Evolutionary conservation across 1,140 invertebrate genomes (phyloP), one percentile per base, ranked within the genome.

Genomic region (Oncopodura yosiiana): DNA sequence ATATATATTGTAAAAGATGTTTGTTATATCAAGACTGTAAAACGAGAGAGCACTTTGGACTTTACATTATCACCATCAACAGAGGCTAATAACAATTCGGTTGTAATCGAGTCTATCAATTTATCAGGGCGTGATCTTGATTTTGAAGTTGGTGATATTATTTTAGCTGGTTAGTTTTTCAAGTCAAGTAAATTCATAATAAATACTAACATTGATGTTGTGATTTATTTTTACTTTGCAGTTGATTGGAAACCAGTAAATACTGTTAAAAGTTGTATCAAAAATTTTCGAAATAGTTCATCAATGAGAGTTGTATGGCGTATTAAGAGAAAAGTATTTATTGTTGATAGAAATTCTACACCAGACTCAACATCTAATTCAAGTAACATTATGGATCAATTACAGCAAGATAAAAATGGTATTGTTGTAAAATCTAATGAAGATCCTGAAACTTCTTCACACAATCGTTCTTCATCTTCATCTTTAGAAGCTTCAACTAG

Each of bases 161-260:
- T n/a, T n/a, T n/a, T n/a, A n/a, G n/a, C n/a, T n/a, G n/a, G n/a
- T n/a, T n/a, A n/a, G 27, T 41, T 38, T 45, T 34, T 4, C 39
- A 19, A 19, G 3, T 19, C 55, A 30, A 18, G 16, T 43, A 39
- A 53, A 26, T 34, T n/a, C n/a, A n/a, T n/a, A n/a, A n/a, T 53
- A 21, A 86, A 89, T 58, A 74, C 92, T 52, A 74, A 78, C n/a
- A 71, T 81, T 5, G 83, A 82, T 18, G 89, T 93, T 66, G 74
- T 87, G 19, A 72, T 93, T 3, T n/a, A n/a, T n/a, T n/a, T n/a
- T n/a, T n/a, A n/a, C n/a, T 68, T 89, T 4, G 80, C 83, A 8
- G 81, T 92, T 3, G 87, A 91, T 67, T 84, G 84, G 26, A 86
- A 84, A 53, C 78, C 77, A 49, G 77, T 91, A 1, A 75, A 74